Evolutionary conservation across 2,888 invertebrate genomes (phyloP).

Genomic region (Trissolcus brochymenae): DNA sequence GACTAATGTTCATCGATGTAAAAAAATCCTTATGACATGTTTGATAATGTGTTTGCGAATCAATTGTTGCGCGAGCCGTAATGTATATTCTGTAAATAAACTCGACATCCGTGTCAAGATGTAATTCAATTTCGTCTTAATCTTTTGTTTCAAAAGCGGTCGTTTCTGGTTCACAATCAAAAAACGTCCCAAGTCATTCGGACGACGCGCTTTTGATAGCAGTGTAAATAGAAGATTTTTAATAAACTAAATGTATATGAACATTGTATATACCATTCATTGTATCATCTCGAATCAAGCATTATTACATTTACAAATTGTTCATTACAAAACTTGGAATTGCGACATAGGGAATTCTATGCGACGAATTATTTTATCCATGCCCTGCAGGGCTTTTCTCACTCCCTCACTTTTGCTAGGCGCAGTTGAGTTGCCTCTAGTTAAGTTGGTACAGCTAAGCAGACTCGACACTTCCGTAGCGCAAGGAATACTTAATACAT

Average conservation of each 20-base stretch:
- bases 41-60: slow-evolving; percentile 25
- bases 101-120: slow-evolving; percentile 36
- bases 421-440: not conserved
- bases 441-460: slow-evolving; percentile 24
- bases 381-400: slow-evolving; percentile 40
- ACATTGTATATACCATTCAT: slow-evolving; percentile 8
- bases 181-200: slow-evolving; percentile 29
- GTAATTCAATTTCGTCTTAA: slow-evolving; percentile 29
- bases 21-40: slow-evolving; percentile 27
- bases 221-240: slow-evolving; percentile 51
- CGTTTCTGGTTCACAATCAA: slow-evolving; percentile 29
- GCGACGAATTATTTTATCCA: slow-evolving; percentile 31
- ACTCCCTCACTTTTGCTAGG: slow-evolving; percentile 21
- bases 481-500: slow-evolving; percentile 12
- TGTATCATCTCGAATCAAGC: not conserved
- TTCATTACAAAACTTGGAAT: slow-evolving; percentile 11
- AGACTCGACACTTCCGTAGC: slow-evolving; percentile 36
- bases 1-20: slow-evolving; percentile 22
- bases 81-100: slow-evolving; percentile 49
- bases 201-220: slow-evolving; percentile 29
- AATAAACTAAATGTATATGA: slow-evolving; percentile 48
- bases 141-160: slow-evolving; percentile 20
- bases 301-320: slow-evolving; percentile 5
- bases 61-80: slow-evolving; percentile 10
- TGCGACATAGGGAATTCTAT: slow-evolving; percentile 46